Evolutionary conservation across 2,888 invertebrate genomes (phyloP).

Genomic region (Celastrina argiolus): DNA sequence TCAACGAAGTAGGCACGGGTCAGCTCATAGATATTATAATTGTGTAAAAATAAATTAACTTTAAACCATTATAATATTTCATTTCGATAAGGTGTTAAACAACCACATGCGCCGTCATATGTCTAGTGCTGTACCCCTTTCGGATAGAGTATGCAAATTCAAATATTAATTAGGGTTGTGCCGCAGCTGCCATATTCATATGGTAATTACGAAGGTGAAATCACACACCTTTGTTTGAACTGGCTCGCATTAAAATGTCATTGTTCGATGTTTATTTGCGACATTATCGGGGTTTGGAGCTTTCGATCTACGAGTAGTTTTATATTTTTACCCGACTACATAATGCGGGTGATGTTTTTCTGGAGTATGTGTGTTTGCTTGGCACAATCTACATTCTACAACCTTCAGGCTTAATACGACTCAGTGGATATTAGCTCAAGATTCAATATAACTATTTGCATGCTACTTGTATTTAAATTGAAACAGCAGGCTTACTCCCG

Average conservation of each 20-base stretch:
- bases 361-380: too few relatives aligned
- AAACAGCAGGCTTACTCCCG: too few relatives aligned
- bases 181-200: slow-evolving; percentile 54
- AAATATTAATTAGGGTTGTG: slow-evolving; percentile 47
- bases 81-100: slow-evolving; percentile 1
- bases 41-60: background rate
- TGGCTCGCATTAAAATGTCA: slow-evolving; percentile 15
- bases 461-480: too few relatives aligned
- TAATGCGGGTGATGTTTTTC: too few relatives aligned
- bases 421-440: too few relatives aligned
- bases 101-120: background rate
- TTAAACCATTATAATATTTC: background rate
- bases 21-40: too few relatives aligned
- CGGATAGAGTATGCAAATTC: slow-evolving; percentile 52
- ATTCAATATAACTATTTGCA: too few relatives aligned
- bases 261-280: background rate
- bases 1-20: too few relatives aligned
- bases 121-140: slow-evolving; percentile 25
- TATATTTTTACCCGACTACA: too few relatives aligned
- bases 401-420: too few relatives aligned
- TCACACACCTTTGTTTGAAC: slow-evolving; percentile 23
- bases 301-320: background rate
- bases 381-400: too few relatives aligned
- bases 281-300: background rate
- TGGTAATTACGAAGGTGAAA: slow-evolving; percentile 44